These are phyloP conservation scores for Leuciscus idus DNA, from an alignment of 2,113 vertebrate genomes.

Conservation along the genomic window DNA sequence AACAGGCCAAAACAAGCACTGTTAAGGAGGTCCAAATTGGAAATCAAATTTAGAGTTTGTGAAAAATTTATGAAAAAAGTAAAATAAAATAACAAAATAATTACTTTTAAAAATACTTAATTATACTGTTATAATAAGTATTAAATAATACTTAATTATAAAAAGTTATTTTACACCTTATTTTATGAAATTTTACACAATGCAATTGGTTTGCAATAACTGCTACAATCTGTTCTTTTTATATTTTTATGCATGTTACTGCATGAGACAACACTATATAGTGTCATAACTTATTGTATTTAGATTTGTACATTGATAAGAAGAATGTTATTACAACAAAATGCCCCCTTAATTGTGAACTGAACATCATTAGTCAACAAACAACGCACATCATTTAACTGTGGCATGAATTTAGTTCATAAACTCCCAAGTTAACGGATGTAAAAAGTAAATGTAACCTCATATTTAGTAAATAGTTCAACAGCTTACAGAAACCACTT, in stretches of 20 bases:
- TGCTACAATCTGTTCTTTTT: neutral
- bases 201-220: neutral
- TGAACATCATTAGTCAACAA: neutral
- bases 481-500: neutral
- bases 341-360: neutral
- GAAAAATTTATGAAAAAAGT: neutral
- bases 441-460: neutral
- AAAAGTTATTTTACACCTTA: neutral
- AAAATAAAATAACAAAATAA: no score
- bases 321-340: neutral
- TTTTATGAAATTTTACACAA: slow-evolving; percentile 1
- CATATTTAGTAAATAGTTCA: neutral
- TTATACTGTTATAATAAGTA: no score
- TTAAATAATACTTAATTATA: neutral
- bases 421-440: neutral
- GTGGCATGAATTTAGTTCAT: neutral
- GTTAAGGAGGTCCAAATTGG: neutral
- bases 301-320: neutral
- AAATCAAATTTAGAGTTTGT: neutral
- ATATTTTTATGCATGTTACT: neutral
- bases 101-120: neutral
- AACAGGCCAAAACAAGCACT: neutral
- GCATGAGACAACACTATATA: slow-evolving; percentile 16
- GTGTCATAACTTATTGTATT: neutral
- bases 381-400: no score